Base-by-base conservation (phyloP, 92 coral and sea anemone genomes). In the Porites rus region DNA sequence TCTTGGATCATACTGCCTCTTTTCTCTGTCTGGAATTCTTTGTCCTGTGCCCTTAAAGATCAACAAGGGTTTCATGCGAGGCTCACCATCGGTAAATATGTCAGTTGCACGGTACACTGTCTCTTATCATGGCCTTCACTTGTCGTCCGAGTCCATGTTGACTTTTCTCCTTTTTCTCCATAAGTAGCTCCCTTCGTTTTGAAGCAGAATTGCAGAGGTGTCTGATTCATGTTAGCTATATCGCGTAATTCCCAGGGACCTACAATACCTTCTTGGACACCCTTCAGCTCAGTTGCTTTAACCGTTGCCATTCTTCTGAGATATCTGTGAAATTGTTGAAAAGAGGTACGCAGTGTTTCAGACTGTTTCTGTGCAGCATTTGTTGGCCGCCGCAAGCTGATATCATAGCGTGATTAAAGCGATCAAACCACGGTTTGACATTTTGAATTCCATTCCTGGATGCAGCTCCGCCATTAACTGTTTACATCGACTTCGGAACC, bases 361-460 rank as follows among this genome's bases (percentile, higher is more conserved):
- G 28, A 25, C 28, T 25, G 28, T 25, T 25, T 25, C 28, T 25
- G 28, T 25, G 28, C 28, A 25, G 28, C 1, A 25, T 25, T 25
- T 25, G 28, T 25, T 25, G 28, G 28, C 28, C 28, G 28, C 28
- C 28, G 28, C 28, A 25, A 25, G 28, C 28, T 25, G 28, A 25
- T 25, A 25, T 25, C 28, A 25, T 25, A 25, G 28, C 28, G 28
- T 25, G 28, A 25, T 25, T 25, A 25, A 25, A 25, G 28, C 28
- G 28, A 25, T 25, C 28, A 25, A 25, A 25, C 28, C 28, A 64
- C 25, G 76, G 76, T 71, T 71, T 60, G 89, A 85, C 89, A 85
- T 25, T 85, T 76, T 85, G 89, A 85, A 85, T 75, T 85, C 89
- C 53, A 78, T 84, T 52, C 68, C 77, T 1, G 85, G 89, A 67